A percentile compares a stretch with the other conserved stretches of the same genome.
Evolutionary conservation across 2,888 invertebrate species (phyloP).

Genomic region (Agrotis ipsilon): DNA sequence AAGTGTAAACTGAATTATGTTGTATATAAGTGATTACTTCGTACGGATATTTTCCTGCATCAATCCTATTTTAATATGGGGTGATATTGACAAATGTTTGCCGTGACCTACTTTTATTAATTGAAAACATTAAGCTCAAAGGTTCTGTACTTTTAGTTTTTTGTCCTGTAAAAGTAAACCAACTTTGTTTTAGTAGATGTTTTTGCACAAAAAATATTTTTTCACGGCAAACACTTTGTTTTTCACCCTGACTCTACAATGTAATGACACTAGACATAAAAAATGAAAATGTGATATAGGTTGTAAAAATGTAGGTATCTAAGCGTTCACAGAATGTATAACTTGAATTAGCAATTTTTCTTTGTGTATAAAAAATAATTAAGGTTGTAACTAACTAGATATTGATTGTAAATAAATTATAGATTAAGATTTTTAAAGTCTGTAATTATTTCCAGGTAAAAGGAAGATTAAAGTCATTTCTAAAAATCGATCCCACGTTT

Average conservation of each 20-base stretch:
- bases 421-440: conserved; percentile 90
- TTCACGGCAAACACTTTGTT: conserved; percentile 26
- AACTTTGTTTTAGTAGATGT: background rate
- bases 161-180: background rate
- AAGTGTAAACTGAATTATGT: conserved; percentile 46
- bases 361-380: conserved; percentile 81
- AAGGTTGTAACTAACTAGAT: conserved; percentile 82
- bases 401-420: conserved; percentile 88
- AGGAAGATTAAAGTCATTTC: conserved; percentile 88
- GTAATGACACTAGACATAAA: conserved; percentile 80
- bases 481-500: conserved; percentile 76
- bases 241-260: conserved; percentile 53
- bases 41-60: conserved; percentile 47
- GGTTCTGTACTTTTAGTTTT: background rate
- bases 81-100: conserved; percentile 41
- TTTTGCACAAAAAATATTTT: background rate
- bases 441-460: conserved; percentile 89
- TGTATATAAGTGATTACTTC: conserved; percentile 33
- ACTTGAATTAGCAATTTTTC: conserved; percentile 73
- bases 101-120: background rate
- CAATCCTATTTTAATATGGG: conserved; percentile 47
- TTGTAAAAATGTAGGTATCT: conserved; percentile 85
- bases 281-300: conserved; percentile 90
- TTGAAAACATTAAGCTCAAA: background rate
- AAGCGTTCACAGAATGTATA: conserved; percentile 85